phyloP scores from a whole-genome alignment of 1,140 invertebrate species.

The Drosophila gunungcola region DNA sequence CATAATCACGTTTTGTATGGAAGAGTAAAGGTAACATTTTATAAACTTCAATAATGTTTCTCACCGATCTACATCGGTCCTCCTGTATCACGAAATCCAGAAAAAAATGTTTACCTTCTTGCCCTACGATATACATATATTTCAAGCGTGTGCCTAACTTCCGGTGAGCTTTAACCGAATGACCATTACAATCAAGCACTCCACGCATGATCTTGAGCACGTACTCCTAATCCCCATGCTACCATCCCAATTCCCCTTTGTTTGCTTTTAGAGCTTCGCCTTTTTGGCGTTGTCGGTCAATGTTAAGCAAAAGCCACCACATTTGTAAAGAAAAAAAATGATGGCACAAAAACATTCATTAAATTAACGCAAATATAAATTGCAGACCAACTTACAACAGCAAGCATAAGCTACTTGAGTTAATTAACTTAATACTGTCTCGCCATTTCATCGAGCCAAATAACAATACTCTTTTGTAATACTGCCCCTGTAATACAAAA shows the following conservation, averaged over 20 bases:
- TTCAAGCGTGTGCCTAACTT: constrained; percentile 6
- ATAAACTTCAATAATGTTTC: too few relatives aligned
- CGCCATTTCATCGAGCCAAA: constrained; percentile 7
- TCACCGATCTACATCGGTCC: too few relatives aligned
- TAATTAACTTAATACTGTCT: not conserved
- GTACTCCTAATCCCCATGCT: constrained; percentile 33
- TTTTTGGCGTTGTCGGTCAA: constrained; percentile 33
- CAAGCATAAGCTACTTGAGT: not conserved
- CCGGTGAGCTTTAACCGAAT: constrained; percentile 4
- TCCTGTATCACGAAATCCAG: not conserved
- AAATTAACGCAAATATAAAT: not conserved
- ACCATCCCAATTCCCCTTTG: constrained; percentile 2
- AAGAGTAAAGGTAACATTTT: too few relatives aligned
- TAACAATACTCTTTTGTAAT: not conserved
- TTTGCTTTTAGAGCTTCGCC: constrained; percentile 14
- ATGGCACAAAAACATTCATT: constrained; percentile 4
- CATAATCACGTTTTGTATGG: not conserved
- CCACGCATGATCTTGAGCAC: constrained; percentile 51
- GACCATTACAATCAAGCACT: constrained; percentile 8
- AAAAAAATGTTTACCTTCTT: not conserved
- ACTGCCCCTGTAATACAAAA: not conserved
- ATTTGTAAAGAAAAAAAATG: not conserved
- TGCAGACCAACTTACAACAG: not conserved
- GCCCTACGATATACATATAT: not conserved
- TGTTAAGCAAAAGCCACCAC: constrained; percentile 18